Evolutionary conservation across 2,888 invertebrate species (phyloP).

Genomic region (Steinernema hermaphroditum): DNA sequence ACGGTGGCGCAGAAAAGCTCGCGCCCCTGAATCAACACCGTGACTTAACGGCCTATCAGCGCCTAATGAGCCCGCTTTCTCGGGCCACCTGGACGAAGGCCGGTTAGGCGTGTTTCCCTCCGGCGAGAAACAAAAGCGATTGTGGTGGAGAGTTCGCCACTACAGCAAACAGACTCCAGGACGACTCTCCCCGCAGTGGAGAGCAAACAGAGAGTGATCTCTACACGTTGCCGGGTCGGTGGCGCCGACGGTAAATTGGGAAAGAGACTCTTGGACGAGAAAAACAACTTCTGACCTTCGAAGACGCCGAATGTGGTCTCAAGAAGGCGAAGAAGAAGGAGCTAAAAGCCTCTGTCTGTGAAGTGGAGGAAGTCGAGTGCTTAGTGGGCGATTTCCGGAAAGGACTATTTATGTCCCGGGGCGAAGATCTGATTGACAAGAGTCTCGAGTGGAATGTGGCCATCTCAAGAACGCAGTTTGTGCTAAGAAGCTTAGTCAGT

Average conservation of each 20-base stretch:
- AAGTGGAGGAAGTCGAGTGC: too few relatives aligned
- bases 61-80: slow-evolving; percentile 18
- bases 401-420: too few relatives aligned
- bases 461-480: too few relatives aligned
- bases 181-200: background rate
- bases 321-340: too few relatives aligned
- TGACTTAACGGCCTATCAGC: background rate
- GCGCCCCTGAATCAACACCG: slow-evolving; percentile 14
- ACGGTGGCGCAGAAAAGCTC: background rate
- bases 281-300: background rate
- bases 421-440: too few relatives aligned
- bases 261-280: background rate
- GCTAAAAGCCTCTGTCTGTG: too few relatives aligned
- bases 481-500: too few relatives aligned
- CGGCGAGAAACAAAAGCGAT: slow-evolving; percentile 23
- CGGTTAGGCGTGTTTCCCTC: background rate
- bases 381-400: too few relatives aligned
- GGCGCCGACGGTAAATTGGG: background rate
- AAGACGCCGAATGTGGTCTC: too few relatives aligned
- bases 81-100: background rate
- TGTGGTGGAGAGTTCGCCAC: background rate
- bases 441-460: too few relatives aligned
- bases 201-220: slow-evolving; percentile 20
- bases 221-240: slow-evolving; percentile 21
- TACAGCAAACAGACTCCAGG: slow-evolving; percentile 23